phyloP scores from a whole-genome alignment of 2,113 vertebrate species.

The Elephas maximus region DNA sequence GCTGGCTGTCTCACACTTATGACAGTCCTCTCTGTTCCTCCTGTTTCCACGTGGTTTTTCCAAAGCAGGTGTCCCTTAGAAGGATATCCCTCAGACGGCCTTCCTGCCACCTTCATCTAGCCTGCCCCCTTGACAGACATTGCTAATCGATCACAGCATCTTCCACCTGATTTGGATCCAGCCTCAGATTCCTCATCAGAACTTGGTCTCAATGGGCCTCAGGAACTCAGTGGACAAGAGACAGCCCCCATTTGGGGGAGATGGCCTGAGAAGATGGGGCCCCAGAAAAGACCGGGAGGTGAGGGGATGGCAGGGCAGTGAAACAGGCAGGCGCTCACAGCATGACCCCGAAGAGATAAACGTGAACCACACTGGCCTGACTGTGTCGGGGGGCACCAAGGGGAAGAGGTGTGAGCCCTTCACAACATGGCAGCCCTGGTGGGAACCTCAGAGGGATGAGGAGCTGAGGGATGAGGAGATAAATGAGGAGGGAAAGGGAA shows the following conservation, averaged over 20 bases:
- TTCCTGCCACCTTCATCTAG: neutral
- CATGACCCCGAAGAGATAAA: neutral
- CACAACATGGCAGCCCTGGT: neutral
- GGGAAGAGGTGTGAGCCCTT: neutral
- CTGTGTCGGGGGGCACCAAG: neutral
- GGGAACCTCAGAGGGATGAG: neutral
- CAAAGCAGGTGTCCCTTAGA: neutral
- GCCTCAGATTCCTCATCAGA: neutral
- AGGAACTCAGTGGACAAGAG: neutral
- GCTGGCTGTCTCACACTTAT: neutral
- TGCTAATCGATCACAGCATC: neutral
- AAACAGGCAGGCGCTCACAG: neutral
- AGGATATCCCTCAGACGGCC: accelerated
- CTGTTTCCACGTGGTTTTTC: neutral
- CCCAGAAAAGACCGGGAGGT: slow-evolving; percentile 14
- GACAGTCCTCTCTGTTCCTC: neutral
- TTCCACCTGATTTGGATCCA: neutral
- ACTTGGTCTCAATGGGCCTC: neutral
- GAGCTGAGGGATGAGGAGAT: neutral
- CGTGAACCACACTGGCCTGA: neutral
- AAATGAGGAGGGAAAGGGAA: neutral
- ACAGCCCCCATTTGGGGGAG: neutral
- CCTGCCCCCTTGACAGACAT: neutral
- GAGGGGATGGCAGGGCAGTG: neutral
- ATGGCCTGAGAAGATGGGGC: neutral